Conservation (phyloP, 1,140 invertebrate species). For the Melipona quadrifasciata region DNA sequence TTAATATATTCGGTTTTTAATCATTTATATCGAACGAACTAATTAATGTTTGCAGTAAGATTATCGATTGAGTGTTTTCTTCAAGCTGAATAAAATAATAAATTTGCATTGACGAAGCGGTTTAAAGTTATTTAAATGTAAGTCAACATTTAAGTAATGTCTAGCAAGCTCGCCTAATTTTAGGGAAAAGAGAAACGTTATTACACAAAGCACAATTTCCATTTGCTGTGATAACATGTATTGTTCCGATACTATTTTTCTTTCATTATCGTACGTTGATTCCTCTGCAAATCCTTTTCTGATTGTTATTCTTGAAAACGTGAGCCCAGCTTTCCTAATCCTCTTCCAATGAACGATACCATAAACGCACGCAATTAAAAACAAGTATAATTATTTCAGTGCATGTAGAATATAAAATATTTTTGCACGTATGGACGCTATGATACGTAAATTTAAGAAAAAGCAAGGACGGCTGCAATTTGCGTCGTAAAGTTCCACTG, state of each 20-base stretch:
- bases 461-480: slow-evolving; percentile 17
- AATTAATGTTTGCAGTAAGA: background rate
- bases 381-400: slow-evolving; percentile 13
- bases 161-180: background rate
- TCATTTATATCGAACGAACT: background rate
- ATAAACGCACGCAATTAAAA: background rate
- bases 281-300: background rate
- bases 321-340: slow-evolving; percentile 20
- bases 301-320: slow-evolving; percentile 17
- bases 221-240: slow-evolving; percentile 4
- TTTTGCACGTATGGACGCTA: slow-evolving; percentile 32
- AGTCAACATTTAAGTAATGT: background rate
- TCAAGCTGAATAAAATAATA: too few species aligned
- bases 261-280: slow-evolving; percentile 25
- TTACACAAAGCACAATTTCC: background rate
- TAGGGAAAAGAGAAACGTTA: background rate
- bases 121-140: background rate
- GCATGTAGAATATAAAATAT: background rate
- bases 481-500: slow-evolving; percentile 37
- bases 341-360: slow-evolving; percentile 25
- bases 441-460: background rate
- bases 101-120: too few species aligned
- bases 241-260: slow-evolving; percentile 15
- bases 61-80: background rate
- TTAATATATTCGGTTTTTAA: too few species aligned